Evolutionary conservation across 2,113 vertebrate species (phyloP), one percentile per base, ranked within the genome.

Genomic region (Garra rufa): DNA sequence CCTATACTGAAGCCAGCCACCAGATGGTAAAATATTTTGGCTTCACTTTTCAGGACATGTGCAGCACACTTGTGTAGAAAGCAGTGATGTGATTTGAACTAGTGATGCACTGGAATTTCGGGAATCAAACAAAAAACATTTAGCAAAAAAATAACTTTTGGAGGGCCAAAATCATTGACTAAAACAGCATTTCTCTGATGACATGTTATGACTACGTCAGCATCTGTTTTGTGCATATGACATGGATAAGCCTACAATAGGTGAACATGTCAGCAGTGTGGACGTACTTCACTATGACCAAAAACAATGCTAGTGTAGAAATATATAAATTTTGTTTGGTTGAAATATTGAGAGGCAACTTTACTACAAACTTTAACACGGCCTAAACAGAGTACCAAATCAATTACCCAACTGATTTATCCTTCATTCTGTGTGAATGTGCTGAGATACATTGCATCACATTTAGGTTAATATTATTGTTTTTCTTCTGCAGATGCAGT

Each of bases 401-500:
- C 11, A 61, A 28, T 28, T 61, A 61, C 59, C 24, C 5, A 61
- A 7, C 26, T 30, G 26, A 30, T 30, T 46, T 3, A 63, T 38
- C 57, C 38, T 26, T 38, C 24, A 82, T 26, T 59, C 8, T 26
- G 6, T 57, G 34, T 28, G 30, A 43, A 9, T 38, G 34, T 77
- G 30, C 19, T 0, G 59, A 52, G 34, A 34, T 17, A 44, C 19
- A 30, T 30, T n/a, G 24, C 9, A 48, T 11, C 9, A 77, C 52
- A 13, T 24, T 17, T 21, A 43, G 8, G 8, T 17, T 59, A 50
- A 65, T 80, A 24, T 76, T 19, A 15, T 48, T 26, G 28, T 38
- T 73, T 46, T 52, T 52, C 75, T n/a, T 44, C 21, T 43, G 14
- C 71, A 91, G 90, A 89, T 65, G 83, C 89, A 46, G 89, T 89